Percentiles rank a stretch among this genome's conserved stretches.
These are phyloP conservation scores for Napeogenes sylphis DNA, from an alignment of 2,888 invertebrate species.

Conservation along the genomic window DNA sequence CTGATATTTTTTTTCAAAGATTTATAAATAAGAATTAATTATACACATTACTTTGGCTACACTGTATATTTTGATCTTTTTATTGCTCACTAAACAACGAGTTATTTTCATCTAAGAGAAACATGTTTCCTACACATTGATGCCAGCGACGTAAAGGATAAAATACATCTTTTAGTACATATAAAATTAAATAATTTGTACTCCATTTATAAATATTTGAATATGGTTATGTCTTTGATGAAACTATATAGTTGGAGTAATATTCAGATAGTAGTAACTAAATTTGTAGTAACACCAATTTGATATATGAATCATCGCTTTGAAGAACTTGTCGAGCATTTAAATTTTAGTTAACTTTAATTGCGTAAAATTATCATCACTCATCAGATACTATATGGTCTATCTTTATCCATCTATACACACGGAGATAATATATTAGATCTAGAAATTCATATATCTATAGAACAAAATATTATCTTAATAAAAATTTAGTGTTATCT, in stretches of 20 bases:
- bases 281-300: conserved; percentile 6
- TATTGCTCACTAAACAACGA: background rate
- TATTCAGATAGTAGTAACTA: background rate
- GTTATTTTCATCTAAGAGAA: conserved; percentile 4
- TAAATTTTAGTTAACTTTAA: no score
- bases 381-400: no score
- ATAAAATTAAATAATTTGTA: background rate
- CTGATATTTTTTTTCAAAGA: background rate
- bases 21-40: background rate
- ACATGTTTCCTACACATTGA: background rate
- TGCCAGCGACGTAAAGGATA: conserved; percentile 8
- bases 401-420: no score
- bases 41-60: background rate
- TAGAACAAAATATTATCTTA: no score
- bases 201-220: no score
- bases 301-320: conserved; percentile 8
- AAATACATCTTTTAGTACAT: no score
- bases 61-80: conserved; percentile 4
- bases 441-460: no score
- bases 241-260: no score
- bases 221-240: no score
- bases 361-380: no score
- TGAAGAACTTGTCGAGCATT: conserved; percentile 14
- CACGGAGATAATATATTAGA: no score
- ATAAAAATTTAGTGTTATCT: no score